Percentiles rank a stretch among this genome's conserved stretches.
These are phyloP conservation scores for Isotomurus palustris DNA, from an alignment of 2,888 invertebrate genomes.

Conservation along the genomic window DNA sequence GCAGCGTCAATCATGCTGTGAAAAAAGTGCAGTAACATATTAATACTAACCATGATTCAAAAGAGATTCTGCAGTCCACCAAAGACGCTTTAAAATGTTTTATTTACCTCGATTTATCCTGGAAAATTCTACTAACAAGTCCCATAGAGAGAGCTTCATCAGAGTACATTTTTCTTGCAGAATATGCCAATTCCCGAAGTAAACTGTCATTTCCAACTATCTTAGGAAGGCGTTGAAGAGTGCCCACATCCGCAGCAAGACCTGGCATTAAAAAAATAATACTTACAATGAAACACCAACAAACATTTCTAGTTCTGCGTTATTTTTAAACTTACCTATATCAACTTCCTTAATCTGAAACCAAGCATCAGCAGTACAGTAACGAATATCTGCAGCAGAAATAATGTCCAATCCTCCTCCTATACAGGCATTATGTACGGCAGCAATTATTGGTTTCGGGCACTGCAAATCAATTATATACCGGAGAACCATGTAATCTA, in stretches of 20 bases:
- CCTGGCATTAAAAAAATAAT: slow-evolving; percentile 57
- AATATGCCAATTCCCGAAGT: slow-evolving; percentile 79
- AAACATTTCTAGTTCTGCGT: background rate
- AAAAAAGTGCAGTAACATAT: background rate
- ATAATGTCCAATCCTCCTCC: slow-evolving; percentile 88
- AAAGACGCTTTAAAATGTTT: background rate
- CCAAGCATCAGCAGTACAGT: slow-evolving; percentile 83
- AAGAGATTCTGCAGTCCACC: background rate
- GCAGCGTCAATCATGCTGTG: slow-evolving; percentile 67
- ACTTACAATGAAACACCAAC: background rate
- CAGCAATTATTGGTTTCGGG: slow-evolving; percentile 27
- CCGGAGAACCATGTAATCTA: no score
- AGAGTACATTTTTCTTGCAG: slow-evolving; percentile 74
- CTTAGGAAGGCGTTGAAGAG: slow-evolving; percentile 87
- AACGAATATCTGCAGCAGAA: slow-evolving; percentile 85
- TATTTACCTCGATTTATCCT: slow-evolving; percentile 64
- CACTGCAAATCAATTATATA: no score
- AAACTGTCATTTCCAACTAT: slow-evolving; percentile 81
- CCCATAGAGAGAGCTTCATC: slow-evolving; percentile 77
- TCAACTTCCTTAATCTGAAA: slow-evolving; percentile 83
- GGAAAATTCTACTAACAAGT: slow-evolving; percentile 71
- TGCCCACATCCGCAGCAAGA: slow-evolving; percentile 93
- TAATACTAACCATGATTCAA: background rate
- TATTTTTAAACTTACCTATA: slow-evolving; percentile 48
- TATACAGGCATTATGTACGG: slow-evolving; percentile 77